A percentile compares a stretch with the other conserved stretches of the same genome.
Evolutionary conservation across 2,888 invertebrate species (phyloP).

Genomic region (Diplazon laetatorius): DNA sequence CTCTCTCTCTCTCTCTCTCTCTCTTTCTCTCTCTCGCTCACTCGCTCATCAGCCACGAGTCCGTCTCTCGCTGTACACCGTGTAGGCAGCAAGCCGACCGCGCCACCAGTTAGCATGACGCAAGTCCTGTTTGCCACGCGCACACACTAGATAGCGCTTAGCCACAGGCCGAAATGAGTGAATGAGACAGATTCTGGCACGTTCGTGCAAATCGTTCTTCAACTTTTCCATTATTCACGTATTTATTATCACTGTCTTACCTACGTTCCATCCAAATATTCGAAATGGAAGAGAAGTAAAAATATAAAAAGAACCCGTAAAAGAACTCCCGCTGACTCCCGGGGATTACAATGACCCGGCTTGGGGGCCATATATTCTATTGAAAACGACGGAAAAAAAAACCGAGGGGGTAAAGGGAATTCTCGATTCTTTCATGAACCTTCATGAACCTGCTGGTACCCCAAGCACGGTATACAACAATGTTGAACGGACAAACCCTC

Average conservation of each 20-base stretch:
- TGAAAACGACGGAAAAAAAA: neutral
- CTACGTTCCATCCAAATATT: slow-evolving; percentile 44
- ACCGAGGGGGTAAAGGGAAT: slow-evolving; percentile 43
- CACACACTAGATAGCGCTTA: slow-evolving; percentile 32
- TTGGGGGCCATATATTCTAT: slow-evolving; percentile 37
- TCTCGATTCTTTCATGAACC: slow-evolving; percentile 56
- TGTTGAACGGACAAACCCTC: slow-evolving; percentile 40
- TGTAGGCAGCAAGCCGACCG: slow-evolving; percentile 61
- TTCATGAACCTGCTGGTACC: slow-evolving; percentile 65
- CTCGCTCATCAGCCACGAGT: neutral
- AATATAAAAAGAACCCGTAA: slow-evolving; percentile 41
- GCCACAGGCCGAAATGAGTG: slow-evolving; percentile 22
- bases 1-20: slow-evolving; percentile 26
- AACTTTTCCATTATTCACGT: slow-evolving; percentile 36
- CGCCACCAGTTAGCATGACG: slow-evolving; percentile 62
- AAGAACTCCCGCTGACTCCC: slow-evolving; percentile 48
- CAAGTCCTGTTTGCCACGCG: slow-evolving; percentile 44
- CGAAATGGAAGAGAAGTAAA: no score
- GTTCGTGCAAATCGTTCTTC: slow-evolving; percentile 55
- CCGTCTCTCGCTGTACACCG: neutral
- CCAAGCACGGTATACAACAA: slow-evolving; percentile 52
- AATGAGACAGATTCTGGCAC: slow-evolving; percentile 36
- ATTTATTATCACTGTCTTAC: slow-evolving; percentile 27
- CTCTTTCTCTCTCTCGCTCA: slow-evolving; percentile 43
- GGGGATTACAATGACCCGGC: slow-evolving; percentile 48